These are phyloP conservation scores for Solea senegalensis DNA, from an alignment of 2,113 vertebrate species.

Conservation along the genomic window DNA sequence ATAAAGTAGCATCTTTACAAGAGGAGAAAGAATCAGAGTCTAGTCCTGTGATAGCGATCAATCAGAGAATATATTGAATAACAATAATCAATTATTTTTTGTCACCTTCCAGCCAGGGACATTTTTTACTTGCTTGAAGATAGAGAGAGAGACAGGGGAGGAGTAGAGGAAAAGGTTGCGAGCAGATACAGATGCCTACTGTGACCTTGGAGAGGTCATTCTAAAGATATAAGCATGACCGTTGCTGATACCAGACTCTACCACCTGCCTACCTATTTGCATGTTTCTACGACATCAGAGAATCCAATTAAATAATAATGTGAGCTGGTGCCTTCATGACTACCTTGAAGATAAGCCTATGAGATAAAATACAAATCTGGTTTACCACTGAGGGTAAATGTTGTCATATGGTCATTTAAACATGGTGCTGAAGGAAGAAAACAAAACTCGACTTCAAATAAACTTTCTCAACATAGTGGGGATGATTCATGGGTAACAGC, in stretches of 20 bases:
- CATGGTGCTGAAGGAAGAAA: too few relatives aligned
- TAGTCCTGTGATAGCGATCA: conserved; percentile 34
- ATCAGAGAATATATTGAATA: conserved; percentile 43
- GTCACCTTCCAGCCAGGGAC: conserved; percentile 27
- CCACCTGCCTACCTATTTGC: not conserved
- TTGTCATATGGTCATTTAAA: too few relatives aligned
- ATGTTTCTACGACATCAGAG: not conserved
- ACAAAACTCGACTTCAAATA: too few relatives aligned
- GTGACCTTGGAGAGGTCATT: conserved; percentile 57
- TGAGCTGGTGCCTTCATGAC: not conserved
- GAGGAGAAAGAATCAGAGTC: conserved; percentile 50
- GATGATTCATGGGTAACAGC: too few relatives aligned
- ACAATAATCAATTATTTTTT: conserved; percentile 10
- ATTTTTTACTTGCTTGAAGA: conserved; percentile 13
- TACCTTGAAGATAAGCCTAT: not conserved
- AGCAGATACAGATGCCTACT: conserved; percentile 29
- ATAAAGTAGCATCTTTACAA: conserved; percentile 47
- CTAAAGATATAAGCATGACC: conserved; percentile 4
- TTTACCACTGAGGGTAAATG: too few relatives aligned
- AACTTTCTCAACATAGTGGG: too few relatives aligned
- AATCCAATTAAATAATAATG: not conserved
- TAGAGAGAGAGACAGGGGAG: conserved; percentile 4
- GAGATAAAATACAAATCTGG: too few relatives aligned
- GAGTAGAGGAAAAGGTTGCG: conserved; percentile 22
- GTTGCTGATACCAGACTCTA: not conserved